Conservation (phyloP, 53 echinoderm and acorn worm species). For the Antedon mediterranea region DNA sequence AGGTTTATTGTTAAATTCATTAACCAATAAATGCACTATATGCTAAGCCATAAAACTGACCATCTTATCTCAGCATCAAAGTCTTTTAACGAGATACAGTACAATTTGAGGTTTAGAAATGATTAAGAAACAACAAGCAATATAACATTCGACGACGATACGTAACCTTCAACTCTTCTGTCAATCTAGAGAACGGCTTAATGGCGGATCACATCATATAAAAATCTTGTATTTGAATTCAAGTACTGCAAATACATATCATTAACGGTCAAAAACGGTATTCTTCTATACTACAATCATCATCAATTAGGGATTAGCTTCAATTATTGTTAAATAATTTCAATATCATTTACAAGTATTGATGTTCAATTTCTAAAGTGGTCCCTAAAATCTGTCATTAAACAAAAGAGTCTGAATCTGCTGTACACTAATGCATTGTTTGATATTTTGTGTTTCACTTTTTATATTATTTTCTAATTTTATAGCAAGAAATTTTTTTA, state of each 20-base stretch:
- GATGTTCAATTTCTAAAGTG: background rate
- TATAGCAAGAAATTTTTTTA: too few relatives aligned
- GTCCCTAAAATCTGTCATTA: background rate
- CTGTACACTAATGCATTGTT: background rate
- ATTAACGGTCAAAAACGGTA: background rate
- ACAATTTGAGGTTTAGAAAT: too few relatives aligned
- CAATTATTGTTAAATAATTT: background rate
- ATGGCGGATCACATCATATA: background rate
- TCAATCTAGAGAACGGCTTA: background rate
- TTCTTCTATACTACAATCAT: background rate
- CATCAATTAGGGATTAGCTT: background rate
- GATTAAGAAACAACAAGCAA: too few relatives aligned
- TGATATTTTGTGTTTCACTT: background rate
- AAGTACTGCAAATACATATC: background rate
- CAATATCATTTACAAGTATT: background rate
- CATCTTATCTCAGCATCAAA: too few relatives aligned
- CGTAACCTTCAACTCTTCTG: background rate
- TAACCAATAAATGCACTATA: too few relatives aligned
- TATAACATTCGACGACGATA: background rate
- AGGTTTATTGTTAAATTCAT: too few relatives aligned
- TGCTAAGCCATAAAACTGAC: too few relatives aligned
- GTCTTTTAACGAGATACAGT: too few relatives aligned
- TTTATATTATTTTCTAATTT: background rate
- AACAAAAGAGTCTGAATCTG: background rate
- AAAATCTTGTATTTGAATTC: background rate